These are phyloP conservation scores for Heterotilapia buettikoferi DNA, from an alignment of 2,113 vertebrate species.

Conservation along the genomic window DNA sequence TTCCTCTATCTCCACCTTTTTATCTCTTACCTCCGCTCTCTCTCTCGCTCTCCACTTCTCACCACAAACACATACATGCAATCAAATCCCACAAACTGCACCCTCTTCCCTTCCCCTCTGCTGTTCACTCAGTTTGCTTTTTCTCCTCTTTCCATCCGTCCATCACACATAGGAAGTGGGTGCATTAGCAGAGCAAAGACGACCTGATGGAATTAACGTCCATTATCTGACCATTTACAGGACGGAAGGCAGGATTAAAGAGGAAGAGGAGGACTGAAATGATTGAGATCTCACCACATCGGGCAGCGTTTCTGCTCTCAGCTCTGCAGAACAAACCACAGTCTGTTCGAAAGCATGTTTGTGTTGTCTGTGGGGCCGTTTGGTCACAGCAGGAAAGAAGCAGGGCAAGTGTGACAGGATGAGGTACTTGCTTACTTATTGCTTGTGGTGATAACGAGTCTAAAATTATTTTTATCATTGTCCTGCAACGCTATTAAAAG, in stretches of 20 bases:
- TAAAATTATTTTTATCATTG: not conserved
- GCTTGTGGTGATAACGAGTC: not conserved
- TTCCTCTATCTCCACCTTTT: not conserved
- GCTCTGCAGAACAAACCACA: conserved; percentile 7
- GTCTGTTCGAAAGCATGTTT: not conserved
- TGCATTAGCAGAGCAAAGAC: conserved; percentile 45
- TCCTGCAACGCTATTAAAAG: not conserved
- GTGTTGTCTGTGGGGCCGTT: not conserved
- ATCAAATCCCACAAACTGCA: conserved; percentile 15
- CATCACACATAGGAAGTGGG: conserved; percentile 54
- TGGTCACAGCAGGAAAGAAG: not conserved
- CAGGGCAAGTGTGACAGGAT: not conserved
- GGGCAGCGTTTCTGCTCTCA: not conserved
- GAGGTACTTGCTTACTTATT: not conserved
- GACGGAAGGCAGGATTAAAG: not conserved
- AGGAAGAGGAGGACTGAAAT: not conserved
- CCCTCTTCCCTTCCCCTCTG: not conserved
- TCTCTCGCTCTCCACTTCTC: not conserved
- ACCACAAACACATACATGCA: not conserved
- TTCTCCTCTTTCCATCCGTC: conserved; percentile 12
- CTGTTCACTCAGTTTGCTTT: not conserved
- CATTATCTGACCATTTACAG: conserved; percentile 58
- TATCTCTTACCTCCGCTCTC: not conserved
- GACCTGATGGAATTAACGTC: conserved; percentile 42
- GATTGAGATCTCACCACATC: conserved; percentile 15